Percentiles rank a stretch among this genome's conserved stretches.
Evolutionary conservation across 2,113 vertebrate genomes (phyloP).

Genomic region (Hippopotamus amphibius): DNA sequence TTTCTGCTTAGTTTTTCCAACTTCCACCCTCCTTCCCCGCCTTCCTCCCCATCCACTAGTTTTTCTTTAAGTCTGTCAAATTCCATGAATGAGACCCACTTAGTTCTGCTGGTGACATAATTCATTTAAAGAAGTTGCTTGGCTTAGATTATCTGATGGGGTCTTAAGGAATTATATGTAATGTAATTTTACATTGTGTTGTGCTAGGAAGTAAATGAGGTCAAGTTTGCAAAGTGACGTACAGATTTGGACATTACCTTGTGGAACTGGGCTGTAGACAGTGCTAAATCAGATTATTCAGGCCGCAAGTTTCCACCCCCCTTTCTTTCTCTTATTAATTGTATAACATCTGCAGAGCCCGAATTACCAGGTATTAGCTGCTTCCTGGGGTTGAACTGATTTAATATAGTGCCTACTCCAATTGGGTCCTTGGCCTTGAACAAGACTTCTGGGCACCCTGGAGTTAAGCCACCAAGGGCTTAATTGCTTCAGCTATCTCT

Average conservation of each 20-base stretch:
- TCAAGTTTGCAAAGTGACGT: slow-evolving; percentile 32
- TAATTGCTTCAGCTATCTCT: slow-evolving; percentile 78
- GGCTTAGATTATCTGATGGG: slow-evolving; percentile 48
- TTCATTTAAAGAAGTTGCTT: slow-evolving; percentile 5
- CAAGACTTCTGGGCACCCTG: slow-evolving; percentile 53
- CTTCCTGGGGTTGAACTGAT: slow-evolving; percentile 2
- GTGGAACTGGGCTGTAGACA: neutral
- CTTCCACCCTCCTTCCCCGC: neutral
- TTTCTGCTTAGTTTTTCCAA: slow-evolving; percentile 41
- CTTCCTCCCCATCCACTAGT: neutral
- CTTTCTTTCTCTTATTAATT: neutral
- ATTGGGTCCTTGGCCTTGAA: slow-evolving; percentile 10
- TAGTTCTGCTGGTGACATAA: slow-evolving; percentile 45
- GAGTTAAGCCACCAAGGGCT: slow-evolving; percentile 65
- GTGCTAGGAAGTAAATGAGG: slow-evolving; percentile 43
- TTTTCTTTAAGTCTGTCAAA: slow-evolving; percentile 58
- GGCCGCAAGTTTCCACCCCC: neutral
- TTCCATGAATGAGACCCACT: neutral
- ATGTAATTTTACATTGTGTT: slow-evolving; percentile 7
- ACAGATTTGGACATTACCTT: slow-evolving; percentile 19
- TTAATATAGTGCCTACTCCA: neutral
- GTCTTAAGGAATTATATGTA: slow-evolving; percentile 56
- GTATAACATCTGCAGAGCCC: slow-evolving; percentile 25
- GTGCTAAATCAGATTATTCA: slow-evolving; percentile 27
- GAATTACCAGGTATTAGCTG: slow-evolving; percentile 59